A percentile compares a stretch with the other conserved stretches of the same genome.
These are phyloP conservation scores for Regulus satrapa DNA, from an alignment of 2,113 vertebrate species.

Conservation along the genomic window DNA sequence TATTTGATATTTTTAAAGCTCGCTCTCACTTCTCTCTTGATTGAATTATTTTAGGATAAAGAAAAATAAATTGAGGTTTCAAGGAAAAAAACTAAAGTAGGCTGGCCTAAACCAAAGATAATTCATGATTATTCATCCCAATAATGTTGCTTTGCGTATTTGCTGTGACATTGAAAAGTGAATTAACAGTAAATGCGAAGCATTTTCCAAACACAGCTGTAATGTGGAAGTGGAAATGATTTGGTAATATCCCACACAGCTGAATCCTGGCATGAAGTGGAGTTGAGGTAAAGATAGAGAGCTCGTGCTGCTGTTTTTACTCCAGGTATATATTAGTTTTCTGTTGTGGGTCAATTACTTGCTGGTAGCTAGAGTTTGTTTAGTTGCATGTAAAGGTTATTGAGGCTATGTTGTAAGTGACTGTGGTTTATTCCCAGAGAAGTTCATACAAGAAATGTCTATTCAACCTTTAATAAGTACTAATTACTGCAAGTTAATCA, in stretches of 20 bases:
- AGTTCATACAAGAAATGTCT: neutral
- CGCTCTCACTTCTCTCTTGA: neutral
- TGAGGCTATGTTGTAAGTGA: neutral
- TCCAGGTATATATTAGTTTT: neutral
- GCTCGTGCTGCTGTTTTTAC: neutral
- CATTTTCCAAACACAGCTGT: neutral
- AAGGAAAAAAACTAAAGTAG: neutral
- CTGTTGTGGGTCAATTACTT: neutral
- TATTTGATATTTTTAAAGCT: neutral
- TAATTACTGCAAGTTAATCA: neutral
- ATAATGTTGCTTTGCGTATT: neutral
- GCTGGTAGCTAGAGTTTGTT: neutral
- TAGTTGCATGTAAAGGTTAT: neutral
- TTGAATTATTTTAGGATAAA: neutral
- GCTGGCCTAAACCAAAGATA: neutral
- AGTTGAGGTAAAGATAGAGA: neutral
- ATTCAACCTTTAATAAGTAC: neutral
- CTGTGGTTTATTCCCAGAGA: neutral
- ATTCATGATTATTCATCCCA: neutral
- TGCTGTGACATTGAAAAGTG: neutral
- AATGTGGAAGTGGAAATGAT: neutral
- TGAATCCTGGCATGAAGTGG: neutral
- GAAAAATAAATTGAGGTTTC: neutral
- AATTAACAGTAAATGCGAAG: neutral
- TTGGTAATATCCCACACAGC: neutral